Evolutionary conservation across 1,140 invertebrate species (phyloP).

Genomic region (Leptinotarsa texana): DNA sequence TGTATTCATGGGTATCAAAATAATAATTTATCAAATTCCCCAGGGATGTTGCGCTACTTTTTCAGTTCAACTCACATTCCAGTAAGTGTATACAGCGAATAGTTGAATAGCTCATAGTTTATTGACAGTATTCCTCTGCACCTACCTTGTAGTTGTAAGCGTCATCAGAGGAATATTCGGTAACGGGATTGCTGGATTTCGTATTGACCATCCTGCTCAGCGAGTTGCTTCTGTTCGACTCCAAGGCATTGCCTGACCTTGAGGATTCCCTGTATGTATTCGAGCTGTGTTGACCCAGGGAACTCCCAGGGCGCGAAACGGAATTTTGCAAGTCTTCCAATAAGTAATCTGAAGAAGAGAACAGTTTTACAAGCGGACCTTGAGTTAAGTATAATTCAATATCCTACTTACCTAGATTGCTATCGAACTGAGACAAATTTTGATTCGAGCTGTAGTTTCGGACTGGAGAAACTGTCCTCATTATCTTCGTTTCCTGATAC

Average conservation of each 20-base stretch:
- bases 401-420: conserved; percentile 50
- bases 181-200: conserved; percentile 49
- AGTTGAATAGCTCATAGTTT: too few species aligned
- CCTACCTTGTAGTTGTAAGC: conserved; percentile 50
- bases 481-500: conserved; percentile 49
- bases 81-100: too few species aligned
- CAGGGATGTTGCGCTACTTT: too few species aligned
- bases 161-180: conserved; percentile 52
- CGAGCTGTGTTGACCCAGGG: conserved; percentile 40
- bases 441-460: conserved; percentile 44
- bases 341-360: conserved; percentile 46
- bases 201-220: conserved; percentile 45
- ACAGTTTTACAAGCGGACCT: not conserved
- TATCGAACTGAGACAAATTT: conserved; percentile 51
- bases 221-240: conserved; percentile 43
- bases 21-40: too few species aligned
- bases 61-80: too few species aligned
- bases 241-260: conserved; percentile 30
- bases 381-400: not conserved
- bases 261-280: conserved; percentile 38
- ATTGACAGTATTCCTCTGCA: not conserved
- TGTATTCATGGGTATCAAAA: too few species aligned
- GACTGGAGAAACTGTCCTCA: conserved; percentile 47
- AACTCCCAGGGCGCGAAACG: conserved; percentile 50
- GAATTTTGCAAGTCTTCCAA: conserved; percentile 54